phyloP scores from a whole-genome alignment of 2,888 invertebrate genomes.

The Macropis europaea region DNA sequence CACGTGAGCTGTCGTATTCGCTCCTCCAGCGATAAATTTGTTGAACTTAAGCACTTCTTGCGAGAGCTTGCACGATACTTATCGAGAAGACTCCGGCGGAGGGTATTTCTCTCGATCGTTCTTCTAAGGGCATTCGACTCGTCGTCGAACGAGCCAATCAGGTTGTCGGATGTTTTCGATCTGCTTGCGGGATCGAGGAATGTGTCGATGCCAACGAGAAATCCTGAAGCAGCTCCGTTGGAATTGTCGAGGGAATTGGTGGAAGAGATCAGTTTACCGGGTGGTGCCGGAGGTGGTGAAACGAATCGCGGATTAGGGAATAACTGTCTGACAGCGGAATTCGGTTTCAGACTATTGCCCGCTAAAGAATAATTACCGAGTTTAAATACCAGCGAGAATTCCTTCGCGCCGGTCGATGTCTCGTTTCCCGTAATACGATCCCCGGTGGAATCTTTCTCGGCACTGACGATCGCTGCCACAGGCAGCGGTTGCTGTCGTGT shows the following conservation, averaged over 20 bases:
- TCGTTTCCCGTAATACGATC: conserved; percentile 48
- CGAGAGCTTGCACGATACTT: conserved; percentile 84
- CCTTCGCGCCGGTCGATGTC: conserved; percentile 74
- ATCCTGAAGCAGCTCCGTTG: conserved; percentile 79
- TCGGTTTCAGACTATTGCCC: conserved; percentile 84
- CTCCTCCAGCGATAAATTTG: conserved; percentile 91
- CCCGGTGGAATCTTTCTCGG: conserved; percentile 56
- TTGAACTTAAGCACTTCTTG: conserved; percentile 81
- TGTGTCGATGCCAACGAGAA: conserved; percentile 88
- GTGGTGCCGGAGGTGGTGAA: conserved; percentile 83
- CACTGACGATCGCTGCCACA: conserved; percentile 30
- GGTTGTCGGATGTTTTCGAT: conserved; percentile 79
- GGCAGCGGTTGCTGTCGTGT: not conserved
- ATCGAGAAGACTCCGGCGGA: conserved; percentile 87
- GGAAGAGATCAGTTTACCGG: conserved; percentile 50
- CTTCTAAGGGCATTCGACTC: conserved; percentile 82
- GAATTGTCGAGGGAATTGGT: conserved; percentile 64
- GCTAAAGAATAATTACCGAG: conserved; percentile 82
- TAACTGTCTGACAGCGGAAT: conserved; percentile 91
- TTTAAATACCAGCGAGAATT: conserved; percentile 82
- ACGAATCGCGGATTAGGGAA: conserved; percentile 86
- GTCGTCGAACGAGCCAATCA: conserved; percentile 76
- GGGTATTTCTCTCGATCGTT: conserved; percentile 91
- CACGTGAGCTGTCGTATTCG: conserved; percentile 92
- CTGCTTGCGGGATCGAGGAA: conserved; percentile 86